Conservation (phyloP, 2,113 vertebrate genomes). For the Holacanthus passer region DNA sequence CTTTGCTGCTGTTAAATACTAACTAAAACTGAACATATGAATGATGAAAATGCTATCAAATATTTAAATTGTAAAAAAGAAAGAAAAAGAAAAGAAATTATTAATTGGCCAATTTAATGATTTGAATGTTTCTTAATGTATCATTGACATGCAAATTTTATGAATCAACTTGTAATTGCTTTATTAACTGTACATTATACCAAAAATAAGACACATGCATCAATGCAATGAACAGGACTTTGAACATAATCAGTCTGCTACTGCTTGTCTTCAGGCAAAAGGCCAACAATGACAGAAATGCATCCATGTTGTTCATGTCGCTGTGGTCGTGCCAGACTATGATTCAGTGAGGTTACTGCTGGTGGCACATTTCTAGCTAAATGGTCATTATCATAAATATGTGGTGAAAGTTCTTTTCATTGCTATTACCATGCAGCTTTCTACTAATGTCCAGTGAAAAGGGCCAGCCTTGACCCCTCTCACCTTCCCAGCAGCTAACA, state of each 20-base stretch:
- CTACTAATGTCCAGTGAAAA: constrained; percentile 38
- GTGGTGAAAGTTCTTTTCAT: constrained; percentile 23
- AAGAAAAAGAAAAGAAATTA: not conserved
- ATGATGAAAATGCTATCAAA: constrained; percentile 14
- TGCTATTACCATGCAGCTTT: constrained; percentile 26
- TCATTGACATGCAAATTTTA: constrained; percentile 18
- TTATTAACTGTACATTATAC: constrained; percentile 12
- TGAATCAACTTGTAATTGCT: constrained; percentile 1
- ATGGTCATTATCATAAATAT: constrained; percentile 49
- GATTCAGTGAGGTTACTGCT: constrained; percentile 16
- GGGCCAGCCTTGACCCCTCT: constrained; percentile 51
- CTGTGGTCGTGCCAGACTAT: not conserved
- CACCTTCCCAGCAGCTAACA: constrained; percentile 73
- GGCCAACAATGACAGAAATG: not conserved
- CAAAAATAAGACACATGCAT: not conserved
- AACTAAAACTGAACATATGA: not conserved
- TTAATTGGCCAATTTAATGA: not conserved
- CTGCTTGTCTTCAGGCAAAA: not conserved
- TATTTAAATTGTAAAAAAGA: not conserved
- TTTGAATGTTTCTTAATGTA: constrained; percentile 3
- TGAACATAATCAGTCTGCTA: not conserved
- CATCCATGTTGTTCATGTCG: not conserved
- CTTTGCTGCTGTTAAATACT: not conserved
- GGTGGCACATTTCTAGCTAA: constrained; percentile 44
- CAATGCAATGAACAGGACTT: not conserved